Conservation (phyloP, 1,140 invertebrate species). For the Atopsyche davidsoni region DNA sequence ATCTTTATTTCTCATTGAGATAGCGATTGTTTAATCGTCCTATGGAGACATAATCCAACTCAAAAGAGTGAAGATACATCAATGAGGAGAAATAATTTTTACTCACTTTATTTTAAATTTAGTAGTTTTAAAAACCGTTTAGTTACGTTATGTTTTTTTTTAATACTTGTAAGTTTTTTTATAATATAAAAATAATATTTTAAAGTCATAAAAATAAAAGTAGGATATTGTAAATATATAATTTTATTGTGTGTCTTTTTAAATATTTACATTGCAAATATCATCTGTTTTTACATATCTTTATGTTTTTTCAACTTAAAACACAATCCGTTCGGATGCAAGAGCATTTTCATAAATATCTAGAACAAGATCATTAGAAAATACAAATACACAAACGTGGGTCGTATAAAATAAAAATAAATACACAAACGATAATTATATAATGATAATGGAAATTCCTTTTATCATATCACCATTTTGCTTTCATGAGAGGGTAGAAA, state of each 20-base stretch:
- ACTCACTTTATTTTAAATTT: no score
- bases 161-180: background rate
- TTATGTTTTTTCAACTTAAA: conserved; percentile 4
- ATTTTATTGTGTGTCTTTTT: conserved; percentile 4
- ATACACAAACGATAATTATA: background rate
- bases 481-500: no score
- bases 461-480: background rate
- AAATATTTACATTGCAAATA: conserved; percentile 11
- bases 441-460: background rate
- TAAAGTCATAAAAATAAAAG: conserved; percentile 1
- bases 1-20: no score
- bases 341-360: conserved; percentile 1
- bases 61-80: no score
- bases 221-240: no score
- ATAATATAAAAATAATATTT: background rate
- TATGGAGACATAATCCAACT: background rate
- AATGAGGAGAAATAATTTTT: no score
- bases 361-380: background rate
- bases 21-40: background rate
- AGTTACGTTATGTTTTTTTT: no score
- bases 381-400: background rate
- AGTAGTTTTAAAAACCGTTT: no score
- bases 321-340: background rate
- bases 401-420: background rate
- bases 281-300: no score